A percentile compares a stretch with the other conserved stretches of the same genome.
Evolutionary conservation across 2,113 vertebrate genomes (phyloP).

Genomic region (Ochotona princeps): DNA sequence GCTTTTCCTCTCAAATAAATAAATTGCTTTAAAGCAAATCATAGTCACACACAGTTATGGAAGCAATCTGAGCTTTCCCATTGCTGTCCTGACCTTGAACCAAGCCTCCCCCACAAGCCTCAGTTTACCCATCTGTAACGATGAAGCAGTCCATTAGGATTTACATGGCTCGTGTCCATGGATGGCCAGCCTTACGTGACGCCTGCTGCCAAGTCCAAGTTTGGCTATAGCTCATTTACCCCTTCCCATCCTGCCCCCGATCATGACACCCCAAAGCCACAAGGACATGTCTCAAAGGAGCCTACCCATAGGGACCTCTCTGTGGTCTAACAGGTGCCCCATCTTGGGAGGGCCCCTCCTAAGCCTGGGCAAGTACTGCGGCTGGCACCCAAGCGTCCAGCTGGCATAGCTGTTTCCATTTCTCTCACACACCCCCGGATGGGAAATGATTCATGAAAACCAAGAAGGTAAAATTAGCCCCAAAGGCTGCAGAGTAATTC

Average conservation of each 20-base stretch:
- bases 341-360: neutral
- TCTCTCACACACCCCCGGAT: constrained; percentile 64
- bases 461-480: constrained; percentile 80
- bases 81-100: neutral
- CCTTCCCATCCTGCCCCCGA: neutral
- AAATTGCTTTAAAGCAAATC: no score
- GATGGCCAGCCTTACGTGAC: no score
- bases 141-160: no score
- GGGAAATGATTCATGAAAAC: constrained; percentile 82
- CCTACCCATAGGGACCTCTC: no score
- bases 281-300: neutral
- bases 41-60: no score
- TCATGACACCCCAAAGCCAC: neutral
- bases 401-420: constrained; percentile 47
- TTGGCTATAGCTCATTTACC: neutral
- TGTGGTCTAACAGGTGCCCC: neutral
- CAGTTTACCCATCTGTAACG: neutral
- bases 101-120: neutral
- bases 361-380: neutral
- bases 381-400: constrained; percentile 27
- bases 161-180: neutral
- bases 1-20: no score
- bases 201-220: no score
- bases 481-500: constrained; percentile 70
- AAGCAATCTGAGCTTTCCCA: neutral